A percentile compares a stretch with the other conserved stretches of the same genome.
phyloP scores from a whole-genome alignment of 2,888 invertebrate genomes.

The Erpobdella octoculata region DNA sequence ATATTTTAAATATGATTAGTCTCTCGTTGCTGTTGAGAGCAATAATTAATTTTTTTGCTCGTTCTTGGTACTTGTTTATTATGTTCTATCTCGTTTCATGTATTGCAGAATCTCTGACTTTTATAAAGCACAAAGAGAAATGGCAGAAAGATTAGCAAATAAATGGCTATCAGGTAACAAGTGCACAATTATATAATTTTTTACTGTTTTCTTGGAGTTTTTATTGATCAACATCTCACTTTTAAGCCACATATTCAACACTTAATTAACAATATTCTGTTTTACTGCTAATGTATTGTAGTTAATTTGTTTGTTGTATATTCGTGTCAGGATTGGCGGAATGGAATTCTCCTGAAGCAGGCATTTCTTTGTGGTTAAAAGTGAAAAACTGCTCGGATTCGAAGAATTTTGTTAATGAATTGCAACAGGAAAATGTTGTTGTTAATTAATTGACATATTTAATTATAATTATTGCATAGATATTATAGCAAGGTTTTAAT shows the following conservation, averaged over 20 bases:
- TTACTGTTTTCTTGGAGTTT: too few species aligned
- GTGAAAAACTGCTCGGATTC: not conserved
- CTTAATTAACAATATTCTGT: too few species aligned
- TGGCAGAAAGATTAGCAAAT: not conserved
- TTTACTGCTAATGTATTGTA: not conserved
- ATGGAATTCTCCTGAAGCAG: constrained; percentile 5
- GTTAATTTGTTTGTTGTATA: not conserved
- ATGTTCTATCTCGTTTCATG: too few species aligned
- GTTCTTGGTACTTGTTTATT: too few species aligned
- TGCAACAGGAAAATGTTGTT: not conserved
- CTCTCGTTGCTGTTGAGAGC: too few species aligned
- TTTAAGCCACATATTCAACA: too few species aligned
- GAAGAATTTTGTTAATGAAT: not conserved
- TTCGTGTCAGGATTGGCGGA: not conserved
- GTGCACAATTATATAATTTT: too few species aligned
- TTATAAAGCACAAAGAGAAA: not conserved
- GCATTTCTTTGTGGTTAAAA: constrained; percentile 12
- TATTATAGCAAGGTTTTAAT: too few species aligned
- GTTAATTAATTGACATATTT: not conserved
- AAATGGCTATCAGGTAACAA: too few species aligned
- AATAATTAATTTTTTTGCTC: too few species aligned
- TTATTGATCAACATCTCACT: too few species aligned
- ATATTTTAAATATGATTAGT: too few species aligned
- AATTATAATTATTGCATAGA: not conserved
- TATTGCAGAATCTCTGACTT: not conserved